Base-by-base conservation (phyloP, 2,113 vertebrate species). In the Brachypteracias leptosomus region DNA sequence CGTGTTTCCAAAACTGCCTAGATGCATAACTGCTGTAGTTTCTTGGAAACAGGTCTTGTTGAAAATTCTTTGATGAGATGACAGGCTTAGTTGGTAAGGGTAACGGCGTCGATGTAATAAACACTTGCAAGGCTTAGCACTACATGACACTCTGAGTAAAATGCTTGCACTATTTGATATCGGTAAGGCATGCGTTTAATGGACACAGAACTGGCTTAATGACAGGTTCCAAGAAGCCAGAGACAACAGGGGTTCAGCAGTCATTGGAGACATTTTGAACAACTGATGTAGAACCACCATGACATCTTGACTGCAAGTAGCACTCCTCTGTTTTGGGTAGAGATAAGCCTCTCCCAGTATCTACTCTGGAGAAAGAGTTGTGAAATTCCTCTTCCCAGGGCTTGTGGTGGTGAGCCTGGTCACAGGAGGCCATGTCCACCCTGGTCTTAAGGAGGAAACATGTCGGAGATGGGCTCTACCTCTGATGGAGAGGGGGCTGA, bases 21-120 rank as follows among this genome's bases (percentile, higher is more conserved):
- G 84, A 91, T 91, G 70, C 74, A 26, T 94, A 95, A 91, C 85
- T 96, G 77, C 84, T 88, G 91, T 76, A 95, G 93, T 95, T 95
- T 94, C 94, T 87, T 95, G 66, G 94, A 95, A 95, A 94, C 87
- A 89, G 77, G 76, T 88, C 89, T 85, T 95, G 94, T 95, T 4
- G 3, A 95, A 95, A 94, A 94, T 91, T 92, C 89, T 96, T 89
- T 94, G 93, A 95, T 94, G 84, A 92, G 76, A 89, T 95, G 96
- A 95, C 95, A 96, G 81, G 84, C 81, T 91, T 95, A 93, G 71
- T 49, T 91, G 87, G 94, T 96, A 85, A 89, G 94, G 94, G 87
- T 88, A 94, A 89, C 7, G 0, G 61, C 26, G 80, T 85, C 72
- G 87, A 95, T 76, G 66, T 91, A 95, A 95, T 89, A 95, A 95